Percentiles rank a stretch among this genome's conserved stretches.
Conservation (phyloP, 2,797 vertebrate genomes). For the Vultur gryphus region DNA sequence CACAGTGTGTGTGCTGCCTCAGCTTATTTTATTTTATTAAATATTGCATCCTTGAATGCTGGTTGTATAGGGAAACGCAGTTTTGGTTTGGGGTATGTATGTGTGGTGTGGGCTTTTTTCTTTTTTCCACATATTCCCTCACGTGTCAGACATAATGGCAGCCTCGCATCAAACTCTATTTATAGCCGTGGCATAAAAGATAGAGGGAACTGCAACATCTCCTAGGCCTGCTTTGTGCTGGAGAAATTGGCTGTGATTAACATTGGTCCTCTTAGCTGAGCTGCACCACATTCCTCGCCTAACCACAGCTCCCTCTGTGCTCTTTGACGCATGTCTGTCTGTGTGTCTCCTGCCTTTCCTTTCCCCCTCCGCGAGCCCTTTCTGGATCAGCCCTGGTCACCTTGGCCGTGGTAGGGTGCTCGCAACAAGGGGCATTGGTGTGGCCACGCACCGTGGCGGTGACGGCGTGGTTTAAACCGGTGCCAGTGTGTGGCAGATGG, state of each 20-base stretch:
- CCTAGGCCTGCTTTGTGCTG: not conserved
- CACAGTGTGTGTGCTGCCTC: not conserved
- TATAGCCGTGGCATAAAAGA: not conserved
- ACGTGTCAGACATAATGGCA: not conserved
- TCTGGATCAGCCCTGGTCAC: not conserved
- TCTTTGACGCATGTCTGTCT: not conserved
- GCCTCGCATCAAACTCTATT: not conserved
- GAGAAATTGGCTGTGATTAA: not conserved
- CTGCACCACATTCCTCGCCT: not conserved
- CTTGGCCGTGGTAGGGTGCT: not conserved
- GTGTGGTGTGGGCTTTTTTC: not conserved
- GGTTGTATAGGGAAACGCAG: not conserved
- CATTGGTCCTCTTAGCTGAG: not conserved
- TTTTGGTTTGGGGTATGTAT: not conserved
- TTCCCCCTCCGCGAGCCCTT: fast-evolving
- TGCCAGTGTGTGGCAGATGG: not conserved
- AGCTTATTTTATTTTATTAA: not conserved
- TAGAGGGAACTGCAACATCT: not conserved
- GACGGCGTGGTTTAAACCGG: fast-evolving
- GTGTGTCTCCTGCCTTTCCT: not conserved
- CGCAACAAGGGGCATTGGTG: not conserved
- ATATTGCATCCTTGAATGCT: not conserved
- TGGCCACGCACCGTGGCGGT: fast-evolving
- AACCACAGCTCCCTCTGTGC: not conserved
- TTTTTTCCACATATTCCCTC: not conserved